phyloP scores from a whole-genome alignment of 2,888 invertebrate species.

The Dastarcus helophoroides region DNA sequence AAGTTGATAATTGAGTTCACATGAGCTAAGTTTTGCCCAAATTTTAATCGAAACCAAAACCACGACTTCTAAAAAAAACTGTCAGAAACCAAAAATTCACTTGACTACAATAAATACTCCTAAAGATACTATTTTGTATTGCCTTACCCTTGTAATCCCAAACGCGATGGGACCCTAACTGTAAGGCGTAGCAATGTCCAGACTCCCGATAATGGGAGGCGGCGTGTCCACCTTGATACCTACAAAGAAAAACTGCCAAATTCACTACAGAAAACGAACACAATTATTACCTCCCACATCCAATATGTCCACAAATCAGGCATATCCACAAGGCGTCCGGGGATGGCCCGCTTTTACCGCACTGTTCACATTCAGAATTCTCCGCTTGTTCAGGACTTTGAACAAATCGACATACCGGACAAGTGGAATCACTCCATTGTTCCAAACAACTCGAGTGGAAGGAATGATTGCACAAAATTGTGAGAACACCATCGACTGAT shows the following conservation, averaged over 20 bases:
- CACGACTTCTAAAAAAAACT: no score
- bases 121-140: no score
- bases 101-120: no score
- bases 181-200: constrained; percentile 94
- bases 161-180: constrained; percentile 89
- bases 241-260: constrained; percentile 9
- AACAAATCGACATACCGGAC: constrained; percentile 86
- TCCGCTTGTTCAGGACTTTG: constrained; percentile 46
- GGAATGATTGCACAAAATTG: constrained; percentile 95
- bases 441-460: constrained; percentile 93
- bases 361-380: constrained; percentile 48
- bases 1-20: no score
- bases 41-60: no score
- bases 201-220: constrained; percentile 91
- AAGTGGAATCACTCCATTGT: constrained; percentile 95
- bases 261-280: constrained; percentile 5
- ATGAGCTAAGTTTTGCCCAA: no score
- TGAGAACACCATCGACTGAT: constrained; percentile 92
- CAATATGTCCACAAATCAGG: constrained; percentile 95
- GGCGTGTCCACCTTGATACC: constrained; percentile 74
- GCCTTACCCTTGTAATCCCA: constrained; percentile 93
- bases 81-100: no score
- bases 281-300: constrained; percentile 60
- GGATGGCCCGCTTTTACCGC: constrained; percentile 40
- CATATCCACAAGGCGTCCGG: constrained; percentile 95